Evolutionary conservation across 2,888 invertebrate genomes (phyloP).

Genomic region (Cephus nigrinus): DNA sequence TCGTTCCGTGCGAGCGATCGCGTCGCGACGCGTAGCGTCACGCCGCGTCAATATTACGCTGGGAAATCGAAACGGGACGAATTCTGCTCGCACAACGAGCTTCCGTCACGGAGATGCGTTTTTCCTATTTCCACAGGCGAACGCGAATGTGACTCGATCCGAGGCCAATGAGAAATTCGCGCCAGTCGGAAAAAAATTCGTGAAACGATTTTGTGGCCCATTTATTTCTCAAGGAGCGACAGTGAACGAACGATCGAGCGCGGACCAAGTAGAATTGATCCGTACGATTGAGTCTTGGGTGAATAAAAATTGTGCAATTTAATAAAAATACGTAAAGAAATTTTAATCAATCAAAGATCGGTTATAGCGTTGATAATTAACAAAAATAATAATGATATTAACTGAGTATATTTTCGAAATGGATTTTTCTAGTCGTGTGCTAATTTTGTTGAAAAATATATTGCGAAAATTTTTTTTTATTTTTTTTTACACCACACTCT

Average conservation of each 20-base stretch:
- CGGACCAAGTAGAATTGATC: not conserved
- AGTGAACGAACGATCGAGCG: not conserved
- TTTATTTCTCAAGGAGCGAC: not conserved
- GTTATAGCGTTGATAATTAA: not conserved
- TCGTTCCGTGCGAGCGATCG: slow-evolving; percentile 15
- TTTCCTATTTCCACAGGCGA: not conserved
- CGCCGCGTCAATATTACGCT: not conserved
- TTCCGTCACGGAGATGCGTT: not conserved
- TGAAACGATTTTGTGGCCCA: not conserved
- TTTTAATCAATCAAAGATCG: not conserved
- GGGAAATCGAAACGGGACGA: not conserved
- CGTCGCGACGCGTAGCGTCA: not conserved
- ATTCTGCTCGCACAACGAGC: not conserved
- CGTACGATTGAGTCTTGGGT: not conserved
- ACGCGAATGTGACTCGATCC: not conserved
- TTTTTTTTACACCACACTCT: not conserved
- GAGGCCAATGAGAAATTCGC: not conserved
- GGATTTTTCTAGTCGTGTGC: not conserved
- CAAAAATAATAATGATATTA: not conserved
- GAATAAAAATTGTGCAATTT: not conserved
- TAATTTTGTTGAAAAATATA: not conserved
- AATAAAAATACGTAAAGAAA: not conserved
- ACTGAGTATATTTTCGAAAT: not conserved
- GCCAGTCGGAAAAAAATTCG: not conserved
- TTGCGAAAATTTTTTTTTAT: not conserved